Percentiles rank a stretch among this genome's conserved stretches.
Conservation (phyloP, 2,888 invertebrate genomes). For the Hirtodrosophila confusa region DNA sequence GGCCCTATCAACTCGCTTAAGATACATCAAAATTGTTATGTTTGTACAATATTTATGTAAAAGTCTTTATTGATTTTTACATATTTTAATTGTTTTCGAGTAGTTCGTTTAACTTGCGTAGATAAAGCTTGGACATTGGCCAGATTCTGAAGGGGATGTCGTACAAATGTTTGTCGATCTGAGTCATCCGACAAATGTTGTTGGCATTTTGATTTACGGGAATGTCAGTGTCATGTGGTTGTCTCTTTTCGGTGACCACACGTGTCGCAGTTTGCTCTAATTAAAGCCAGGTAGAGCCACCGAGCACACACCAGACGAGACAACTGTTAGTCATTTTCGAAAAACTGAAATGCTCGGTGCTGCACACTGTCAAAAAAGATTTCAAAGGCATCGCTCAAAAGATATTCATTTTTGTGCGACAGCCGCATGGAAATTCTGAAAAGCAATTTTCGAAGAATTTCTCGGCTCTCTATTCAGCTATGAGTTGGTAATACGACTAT, state of each 20-base stretch:
- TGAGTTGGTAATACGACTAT: not conserved
- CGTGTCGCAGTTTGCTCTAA: slow-evolving; percentile 60
- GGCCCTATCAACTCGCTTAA: too few relatives aligned
- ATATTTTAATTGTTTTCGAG: not conserved
- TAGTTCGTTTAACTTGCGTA: too few relatives aligned
- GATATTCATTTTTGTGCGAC: slow-evolving; percentile 8
- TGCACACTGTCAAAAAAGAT: slow-evolving; percentile 43
- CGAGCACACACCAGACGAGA: slow-evolving; percentile 14
- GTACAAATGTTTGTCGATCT: slow-evolving; percentile 22
- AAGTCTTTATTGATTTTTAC: slow-evolving; percentile 1
- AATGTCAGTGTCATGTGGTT: slow-evolving; percentile 33
- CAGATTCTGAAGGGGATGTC: slow-evolving; percentile 21
- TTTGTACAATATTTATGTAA: too few relatives aligned
- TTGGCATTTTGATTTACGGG: slow-evolving; percentile 46
- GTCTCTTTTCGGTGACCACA: slow-evolving; percentile 31
- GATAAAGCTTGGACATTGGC: slow-evolving; percentile 32
- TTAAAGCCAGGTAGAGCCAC: slow-evolving; percentile 47
- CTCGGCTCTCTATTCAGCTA: slow-evolving; percentile 61
- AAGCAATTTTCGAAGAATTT: slow-evolving; percentile 54
- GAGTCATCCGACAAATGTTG: slow-evolving; percentile 40
- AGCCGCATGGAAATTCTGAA: slow-evolving; percentile 69
- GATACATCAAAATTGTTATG: too few relatives aligned
- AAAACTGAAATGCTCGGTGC: slow-evolving; percentile 23
- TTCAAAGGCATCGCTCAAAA: slow-evolving; percentile 51
- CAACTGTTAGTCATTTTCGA: slow-evolving; percentile 60